Evolutionary conservation across 2,797 vertebrate species (phyloP), one percentile per base, ranked within the genome.

Genomic region (Acrossocheilus fasciatus): DNA sequence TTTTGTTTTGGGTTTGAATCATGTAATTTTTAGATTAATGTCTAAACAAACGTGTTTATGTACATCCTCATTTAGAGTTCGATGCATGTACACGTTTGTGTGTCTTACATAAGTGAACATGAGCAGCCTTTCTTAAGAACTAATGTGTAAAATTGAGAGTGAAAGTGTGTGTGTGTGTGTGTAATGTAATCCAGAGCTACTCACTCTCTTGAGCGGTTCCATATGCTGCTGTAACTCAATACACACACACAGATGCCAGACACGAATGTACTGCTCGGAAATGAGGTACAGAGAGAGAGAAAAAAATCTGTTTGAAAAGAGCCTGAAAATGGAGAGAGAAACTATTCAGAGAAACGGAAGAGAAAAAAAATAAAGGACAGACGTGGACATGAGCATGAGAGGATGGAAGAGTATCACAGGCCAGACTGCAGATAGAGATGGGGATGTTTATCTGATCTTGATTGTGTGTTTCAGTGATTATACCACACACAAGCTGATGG

Each of bases 161-260:
- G 12, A 54, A 50, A 54, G 59, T 39, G n/a, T 41, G 50, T 74
- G 57, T 69, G 73, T 41, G 50, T 74, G 57, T 69, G 73, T 66
- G 66, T 52, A 41, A 75, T 85, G 74, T 81, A 83, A 82, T 75
- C 34, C 62, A 72, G 34, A 87, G 85, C 81, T 87, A 84, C 47
- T 75, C 50, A 8, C 50, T 39, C 18, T 45, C 81, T 88, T 85
- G 72, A 88, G 83, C 75, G 64, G 74, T 87, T 88, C 86, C 88
- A 89, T 84, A 87, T 89, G 88, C 64, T 52, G 23, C 69, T 85
- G 88, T 76, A 89, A 87, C 88, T 84, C 57, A 85, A 88, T 73
- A 87, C 81, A 81, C 85, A 91, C 34, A 66, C 54, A 36, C 64
- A 50, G 43, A 79, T 76, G 11, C 92, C 83, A 87, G 66, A 47